Conservation (phyloP, 1,140 invertebrate species). For the Leptopilina boulardi region DNA sequence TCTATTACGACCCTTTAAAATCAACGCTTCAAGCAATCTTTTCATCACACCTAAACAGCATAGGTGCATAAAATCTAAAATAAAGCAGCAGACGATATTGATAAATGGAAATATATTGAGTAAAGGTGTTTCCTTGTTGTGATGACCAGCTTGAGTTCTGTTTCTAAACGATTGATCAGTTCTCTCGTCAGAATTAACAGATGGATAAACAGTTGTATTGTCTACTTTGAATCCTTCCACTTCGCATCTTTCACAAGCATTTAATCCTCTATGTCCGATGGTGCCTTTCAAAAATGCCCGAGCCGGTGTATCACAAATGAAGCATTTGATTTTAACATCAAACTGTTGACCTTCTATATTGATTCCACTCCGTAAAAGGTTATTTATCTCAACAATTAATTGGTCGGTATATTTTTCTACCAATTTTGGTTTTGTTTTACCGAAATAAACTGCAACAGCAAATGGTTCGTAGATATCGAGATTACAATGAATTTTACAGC, state of each 20-base stretch:
- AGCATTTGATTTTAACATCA: conserved; percentile 25
- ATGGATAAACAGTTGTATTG: conserved; percentile 16
- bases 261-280: neutral
- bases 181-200: neutral
- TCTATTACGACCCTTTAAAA: conserved; percentile 1
- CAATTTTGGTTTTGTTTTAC: conserved; percentile 30
- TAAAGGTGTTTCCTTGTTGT: conserved; percentile 21
- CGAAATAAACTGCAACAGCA: conserved; percentile 37
- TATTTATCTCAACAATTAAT: conserved; percentile 41
- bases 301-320: conserved; percentile 36
- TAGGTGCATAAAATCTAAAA: conserved; percentile 38
- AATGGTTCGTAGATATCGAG: conserved; percentile 37
- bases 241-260: conserved; percentile 31
- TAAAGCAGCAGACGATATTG: conserved; percentile 21
- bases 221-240: neutral
- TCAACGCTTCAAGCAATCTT: conserved; percentile 6
- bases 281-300: neutral
- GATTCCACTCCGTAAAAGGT: neutral
- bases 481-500: conserved; percentile 34
- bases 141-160: conserved; percentile 31
- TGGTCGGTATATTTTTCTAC: conserved; percentile 20
- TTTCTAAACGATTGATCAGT: conserved; percentile 33
- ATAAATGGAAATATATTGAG: neutral
- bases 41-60: conserved; percentile 34
- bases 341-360: conserved; percentile 32